phyloP scores from a whole-genome alignment of 2,888 invertebrate species.

The Lissonota sp. region DNA sequence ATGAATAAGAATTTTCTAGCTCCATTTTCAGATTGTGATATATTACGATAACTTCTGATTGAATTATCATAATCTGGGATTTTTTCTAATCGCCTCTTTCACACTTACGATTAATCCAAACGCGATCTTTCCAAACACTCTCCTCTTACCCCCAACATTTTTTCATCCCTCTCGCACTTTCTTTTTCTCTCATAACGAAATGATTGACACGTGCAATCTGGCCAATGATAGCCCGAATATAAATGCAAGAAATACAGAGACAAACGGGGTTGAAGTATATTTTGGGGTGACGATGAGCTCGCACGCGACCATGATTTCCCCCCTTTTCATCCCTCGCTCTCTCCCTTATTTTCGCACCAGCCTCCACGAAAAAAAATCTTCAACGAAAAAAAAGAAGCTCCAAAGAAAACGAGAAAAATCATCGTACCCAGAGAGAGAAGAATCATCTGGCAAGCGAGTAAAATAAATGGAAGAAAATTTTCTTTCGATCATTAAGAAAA shows the following conservation, averaged over 20 bases:
- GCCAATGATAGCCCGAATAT: constrained; percentile 69
- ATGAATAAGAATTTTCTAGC: too few relatives aligned
- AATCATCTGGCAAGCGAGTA: neutral
- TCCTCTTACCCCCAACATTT: neutral
- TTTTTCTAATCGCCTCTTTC: constrained; percentile 62
- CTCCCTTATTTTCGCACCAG: neutral
- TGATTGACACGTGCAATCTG: constrained; percentile 73
- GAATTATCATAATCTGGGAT: constrained; percentile 50
- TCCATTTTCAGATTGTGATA: too few relatives aligned
- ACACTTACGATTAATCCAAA: too few relatives aligned
- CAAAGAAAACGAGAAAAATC: too few relatives aligned
- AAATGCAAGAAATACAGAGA: neutral
- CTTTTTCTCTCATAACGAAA: constrained; percentile 40
- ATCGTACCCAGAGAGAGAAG: neutral
- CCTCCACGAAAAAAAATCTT: too few relatives aligned
- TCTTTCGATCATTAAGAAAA: neutral
- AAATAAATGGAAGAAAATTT: neutral
- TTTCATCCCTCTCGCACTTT: neutral
- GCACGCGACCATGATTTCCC: constrained; percentile 45
- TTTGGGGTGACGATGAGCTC: constrained; percentile 20
- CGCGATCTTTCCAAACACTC: constrained; percentile 45
- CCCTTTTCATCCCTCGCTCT: neutral
- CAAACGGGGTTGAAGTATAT: constrained; percentile 4
- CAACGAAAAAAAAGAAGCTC: too few relatives aligned
- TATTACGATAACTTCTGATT: constrained; percentile 12